A percentile compares a stretch with the other conserved stretches of the same genome.
These are phyloP conservation scores for Slavum lentiscoides DNA, from an alignment of 2,888 invertebrate species.

Conservation along the genomic window DNA sequence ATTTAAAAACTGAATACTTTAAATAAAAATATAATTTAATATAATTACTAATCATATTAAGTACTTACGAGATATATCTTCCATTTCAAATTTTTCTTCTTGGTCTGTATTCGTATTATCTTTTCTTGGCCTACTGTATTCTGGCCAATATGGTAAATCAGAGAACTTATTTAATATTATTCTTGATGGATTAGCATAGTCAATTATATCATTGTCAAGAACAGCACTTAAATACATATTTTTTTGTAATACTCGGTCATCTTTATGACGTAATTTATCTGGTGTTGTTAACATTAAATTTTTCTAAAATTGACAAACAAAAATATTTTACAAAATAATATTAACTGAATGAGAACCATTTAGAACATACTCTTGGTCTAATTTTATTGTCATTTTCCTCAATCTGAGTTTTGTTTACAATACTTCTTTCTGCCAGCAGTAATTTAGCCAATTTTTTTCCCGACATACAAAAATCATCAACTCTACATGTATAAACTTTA, in stretches of 20 bases:
- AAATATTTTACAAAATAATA: neutral
- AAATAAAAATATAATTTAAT: too few relatives aligned
- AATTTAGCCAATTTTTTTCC: neutral
- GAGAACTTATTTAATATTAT: slow-evolving; percentile 3
- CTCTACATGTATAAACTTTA: slow-evolving; percentile 23
- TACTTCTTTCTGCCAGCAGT: neutral
- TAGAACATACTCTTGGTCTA: slow-evolving; percentile 5
- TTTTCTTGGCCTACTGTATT: neutral
- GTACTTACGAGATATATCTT: neutral
- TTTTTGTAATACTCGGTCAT: neutral
- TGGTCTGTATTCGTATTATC: neutral
- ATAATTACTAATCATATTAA: too few relatives aligned
- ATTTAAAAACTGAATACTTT: too few relatives aligned
- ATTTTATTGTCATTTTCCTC: neutral
- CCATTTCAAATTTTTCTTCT: slow-evolving; percentile 5
- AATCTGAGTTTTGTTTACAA: neutral
- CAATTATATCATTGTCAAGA: slow-evolving; percentile 1
- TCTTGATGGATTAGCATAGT: slow-evolving; percentile 9
- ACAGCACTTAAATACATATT: neutral
- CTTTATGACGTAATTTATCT: slow-evolving; percentile 7
- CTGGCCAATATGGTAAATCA: slow-evolving; percentile 12
- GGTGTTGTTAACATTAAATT: slow-evolving; percentile 22
- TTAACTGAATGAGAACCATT: neutral
- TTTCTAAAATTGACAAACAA: slow-evolving; percentile 1
- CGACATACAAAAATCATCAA: neutral